Base-by-base conservation (phyloP, 2,797 vertebrate genomes). In the Helostoma temminkii region DNA sequence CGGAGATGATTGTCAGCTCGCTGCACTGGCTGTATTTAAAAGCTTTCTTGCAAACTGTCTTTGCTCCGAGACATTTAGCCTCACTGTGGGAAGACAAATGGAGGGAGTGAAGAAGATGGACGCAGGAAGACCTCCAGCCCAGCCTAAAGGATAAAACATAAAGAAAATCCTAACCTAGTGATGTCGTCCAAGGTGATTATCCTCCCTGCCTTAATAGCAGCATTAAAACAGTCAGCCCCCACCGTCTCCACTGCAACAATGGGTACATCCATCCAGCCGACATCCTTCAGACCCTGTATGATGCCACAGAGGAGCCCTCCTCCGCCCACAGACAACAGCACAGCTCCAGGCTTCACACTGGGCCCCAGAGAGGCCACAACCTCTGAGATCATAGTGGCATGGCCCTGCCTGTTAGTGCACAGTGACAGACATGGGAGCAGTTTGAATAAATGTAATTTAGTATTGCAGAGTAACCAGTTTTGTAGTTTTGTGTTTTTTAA, bases 291-390 rank as follows among this genome's bases (percentile, higher is more conserved):
- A 19, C 95, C 95, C 79, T 94, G 83, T 63, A 93, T 50, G 28
- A 94, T 81, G 32, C 95, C 95, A 12, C 94, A 95, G 43, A 95
- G 89, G 37, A 95, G 94, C 2, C 95, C 95, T 6, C 95, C 95
- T 47, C 95, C 95, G 0, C 95, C 94, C 42, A 95, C 93, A 5
- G 94, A 92, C 49, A 95, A 15, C 71, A 95, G 84, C 50, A 95
- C 80, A 4, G 92, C 93, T 28, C 94, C 94, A 0, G 94, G 94
- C 85, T 88, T 93, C 74, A 48, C 68, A 0, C 34, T 1, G 12
- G 81, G 66, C 6, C 87, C 87, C 62, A 95, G 66, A 24, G 75
- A 77, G 45, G 83, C 88, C 9, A 88, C 86, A 1, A 91, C 85
- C 83, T 95, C 95, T 4, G 71, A 25, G 9, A 95, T 85, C 60